A percentile compares a stretch with the other conserved stretches of the same genome.
phyloP scores from a whole-genome alignment of 2,888 invertebrate species.

The Ctenicera cuprea region DNA sequence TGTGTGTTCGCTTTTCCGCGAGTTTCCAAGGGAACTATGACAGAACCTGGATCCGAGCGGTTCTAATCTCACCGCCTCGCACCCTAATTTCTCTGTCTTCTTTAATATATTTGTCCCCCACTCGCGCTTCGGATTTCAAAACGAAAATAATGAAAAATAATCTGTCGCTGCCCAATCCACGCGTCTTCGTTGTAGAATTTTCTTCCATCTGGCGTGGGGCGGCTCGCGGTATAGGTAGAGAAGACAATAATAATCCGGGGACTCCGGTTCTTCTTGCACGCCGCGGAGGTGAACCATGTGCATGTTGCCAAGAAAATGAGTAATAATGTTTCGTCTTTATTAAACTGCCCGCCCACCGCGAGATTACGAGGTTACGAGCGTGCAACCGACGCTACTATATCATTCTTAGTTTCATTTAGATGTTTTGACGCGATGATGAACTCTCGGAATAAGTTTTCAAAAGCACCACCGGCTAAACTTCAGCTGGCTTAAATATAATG shows the following conservation, averaged over 20 bases:
- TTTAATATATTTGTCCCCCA: conserved; percentile 62
- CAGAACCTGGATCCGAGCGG: conserved; percentile 53
- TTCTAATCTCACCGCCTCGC: conserved; percentile 59
- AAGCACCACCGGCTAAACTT: conserved; percentile 59
- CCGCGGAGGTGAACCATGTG: conserved; percentile 38
- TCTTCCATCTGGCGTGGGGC: conserved; percentile 15
- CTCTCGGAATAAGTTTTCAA: conserved; percentile 55
- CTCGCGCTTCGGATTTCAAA: conserved; percentile 56
- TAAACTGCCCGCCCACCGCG: conserved; percentile 53
- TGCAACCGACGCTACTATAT: conserved; percentile 52
- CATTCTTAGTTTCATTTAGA: conserved; percentile 55
- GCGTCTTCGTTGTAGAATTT: conserved; percentile 31
- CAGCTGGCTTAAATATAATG: conserved; percentile 61
- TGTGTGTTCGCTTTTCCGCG: conserved; percentile 60
- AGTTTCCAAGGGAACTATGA: conserved; percentile 58
- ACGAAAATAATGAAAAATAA: conserved; percentile 61
- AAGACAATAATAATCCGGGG: conserved; percentile 30
- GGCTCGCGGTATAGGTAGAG: background rate
- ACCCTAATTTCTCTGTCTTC: conserved; percentile 62
- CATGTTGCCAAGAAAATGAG: conserved; percentile 47
- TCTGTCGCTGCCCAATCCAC: conserved; percentile 56
- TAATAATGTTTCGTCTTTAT: conserved; percentile 54
- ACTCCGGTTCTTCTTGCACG: conserved; percentile 19
- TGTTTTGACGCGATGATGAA: conserved; percentile 56
- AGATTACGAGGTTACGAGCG: conserved; percentile 52